Base-by-base conservation (phyloP, 2,113 vertebrate genomes). In the Lamprologus lemairii region DNA sequence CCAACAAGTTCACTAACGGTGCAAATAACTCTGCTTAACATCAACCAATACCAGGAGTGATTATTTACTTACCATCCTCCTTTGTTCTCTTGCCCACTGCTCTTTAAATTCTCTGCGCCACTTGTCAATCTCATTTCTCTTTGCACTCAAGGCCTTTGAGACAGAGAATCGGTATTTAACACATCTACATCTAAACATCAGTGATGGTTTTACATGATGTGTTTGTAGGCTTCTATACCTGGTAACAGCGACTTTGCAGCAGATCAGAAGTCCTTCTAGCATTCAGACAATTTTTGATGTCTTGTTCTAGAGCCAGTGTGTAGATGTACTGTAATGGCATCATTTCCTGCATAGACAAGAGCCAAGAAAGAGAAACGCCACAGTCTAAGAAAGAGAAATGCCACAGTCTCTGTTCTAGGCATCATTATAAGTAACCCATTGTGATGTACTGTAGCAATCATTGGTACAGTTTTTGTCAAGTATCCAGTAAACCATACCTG, bases 31-130 rank as follows among this genome's bases (percentile, higher is more conserved):
- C 9, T 65, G 21, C 33, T 84, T 9, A 47, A 33, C 26, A 49
- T 60, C 9, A 73, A 47, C 33, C 16, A 81, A 6, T 57, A 82
- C 58, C 0, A 80, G 54, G 42, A 80, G 21, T 78, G 7, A 5
- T 63, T 28, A 79, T 81, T 85, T 10, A 87, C 93, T 92, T 65
- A 96, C 98, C 98, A 98, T 99, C 84, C 93, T 96, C 87, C 96
- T 98, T 87, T 98, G 97, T 73, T 97, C 97, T 85, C 91, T 97
- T 3, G 92, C 81, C 98, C 98, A 99, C 71, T 98, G 98, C 17
- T 99, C 98, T 89, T 98, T 98, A 93, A 99, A 99, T 86, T 99
- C 98, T 57, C 98, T 96, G 63, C 98, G 94, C 97, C 98, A 98
- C 75, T 98, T 98, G 63, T 99, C 98, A 31, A 99, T 97, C 79